Evolutionary conservation across 1,140 invertebrate species (phyloP).

Genomic region (Epicauta chinensis): DNA sequence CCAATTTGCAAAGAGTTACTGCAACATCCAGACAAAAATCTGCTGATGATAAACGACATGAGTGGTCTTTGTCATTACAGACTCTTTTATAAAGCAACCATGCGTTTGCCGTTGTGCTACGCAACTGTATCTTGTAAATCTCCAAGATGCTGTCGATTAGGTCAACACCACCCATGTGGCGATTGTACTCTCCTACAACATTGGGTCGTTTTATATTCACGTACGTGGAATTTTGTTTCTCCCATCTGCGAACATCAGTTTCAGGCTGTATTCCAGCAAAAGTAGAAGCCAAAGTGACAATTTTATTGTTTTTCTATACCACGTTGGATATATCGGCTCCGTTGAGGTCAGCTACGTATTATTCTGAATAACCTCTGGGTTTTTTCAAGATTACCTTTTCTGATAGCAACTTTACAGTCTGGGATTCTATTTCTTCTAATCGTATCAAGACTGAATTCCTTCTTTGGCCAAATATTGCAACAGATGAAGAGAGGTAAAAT

Average conservation of each 20-base stretch:
- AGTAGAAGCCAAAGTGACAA: constrained; percentile 15
- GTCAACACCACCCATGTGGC: constrained; percentile 45
- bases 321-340: constrained; percentile 15
- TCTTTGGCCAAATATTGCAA: constrained; percentile 22
- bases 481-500: constrained; percentile 20
- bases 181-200: constrained; percentile 14
- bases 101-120: constrained; percentile 31
- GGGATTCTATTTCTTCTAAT: constrained; percentile 25
- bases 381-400: neutral
- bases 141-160: constrained; percentile 42
- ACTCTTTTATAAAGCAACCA: constrained; percentile 12
- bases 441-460: constrained; percentile 24
- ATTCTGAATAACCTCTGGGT: constrained; percentile 7
- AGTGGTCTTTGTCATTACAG: neutral
- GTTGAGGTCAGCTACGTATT: constrained; percentile 42
- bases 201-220: neutral
- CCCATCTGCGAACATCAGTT: constrained; percentile 10
- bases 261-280: constrained; percentile 13
- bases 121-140: constrained; percentile 41
- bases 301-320: constrained; percentile 23
- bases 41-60: neutral
- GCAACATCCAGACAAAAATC: neutral
- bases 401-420: constrained; percentile 15
- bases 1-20: constrained; percentile 2
- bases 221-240: constrained; percentile 16